These are phyloP conservation scores for Palythoa heliodiscus DNA, from an alignment of 92 coral and sea anemone genomes.

Conservation along the genomic window DNA sequence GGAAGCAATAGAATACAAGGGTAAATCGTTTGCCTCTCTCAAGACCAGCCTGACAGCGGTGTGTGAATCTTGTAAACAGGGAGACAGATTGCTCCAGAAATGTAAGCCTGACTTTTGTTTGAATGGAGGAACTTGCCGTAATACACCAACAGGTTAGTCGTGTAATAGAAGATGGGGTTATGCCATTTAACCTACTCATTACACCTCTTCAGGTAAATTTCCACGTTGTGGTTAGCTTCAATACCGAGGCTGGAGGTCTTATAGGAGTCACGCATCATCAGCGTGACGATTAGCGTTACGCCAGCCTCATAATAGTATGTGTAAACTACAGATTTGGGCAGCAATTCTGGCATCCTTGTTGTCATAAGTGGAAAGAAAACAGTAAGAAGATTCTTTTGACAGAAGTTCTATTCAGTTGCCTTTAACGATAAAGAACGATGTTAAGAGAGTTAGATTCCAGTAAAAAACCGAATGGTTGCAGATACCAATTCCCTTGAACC, in stretches of 20 bases:
- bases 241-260: background rate
- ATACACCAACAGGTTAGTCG: constrained; percentile 76
- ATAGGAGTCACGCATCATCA: background rate
- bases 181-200: background rate
- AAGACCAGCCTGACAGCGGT: constrained; percentile 58
- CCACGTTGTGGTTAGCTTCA: no score
- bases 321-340: no score
- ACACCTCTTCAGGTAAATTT: background rate
- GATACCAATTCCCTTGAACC: background rate
- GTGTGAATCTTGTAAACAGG: constrained; percentile 71
- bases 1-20: constrained; percentile 62
- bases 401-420: no score
- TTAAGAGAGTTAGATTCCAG: background rate
- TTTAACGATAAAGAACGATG: background rate
- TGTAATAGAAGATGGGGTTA: background rate
- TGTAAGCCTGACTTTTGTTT: constrained; percentile 68
- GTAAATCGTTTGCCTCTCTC: constrained; percentile 76
- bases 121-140: constrained; percentile 90
- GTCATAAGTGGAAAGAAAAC: no score
- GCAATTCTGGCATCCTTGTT: no score
- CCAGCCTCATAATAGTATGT: no score
- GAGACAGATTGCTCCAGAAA: constrained; percentile 31
- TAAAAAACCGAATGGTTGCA: background rate
- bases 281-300: background rate
- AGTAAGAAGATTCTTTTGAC: no score